Conservation (phyloP, 2,888 invertebrate genomes). For the Drosophila paracracens region DNA sequence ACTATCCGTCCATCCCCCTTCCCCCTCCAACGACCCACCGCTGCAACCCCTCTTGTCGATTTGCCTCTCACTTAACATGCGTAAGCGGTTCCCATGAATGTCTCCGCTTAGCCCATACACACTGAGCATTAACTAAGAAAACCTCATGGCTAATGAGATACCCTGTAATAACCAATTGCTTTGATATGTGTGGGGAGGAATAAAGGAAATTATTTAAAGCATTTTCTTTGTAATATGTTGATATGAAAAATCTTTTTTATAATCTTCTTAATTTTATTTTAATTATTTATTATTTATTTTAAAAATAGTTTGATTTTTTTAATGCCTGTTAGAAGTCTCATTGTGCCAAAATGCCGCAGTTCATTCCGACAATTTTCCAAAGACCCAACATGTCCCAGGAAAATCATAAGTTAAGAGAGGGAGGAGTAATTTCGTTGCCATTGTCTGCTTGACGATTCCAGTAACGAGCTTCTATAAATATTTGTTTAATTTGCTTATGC, state of each 20-base stretch:
- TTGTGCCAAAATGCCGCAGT: neutral
- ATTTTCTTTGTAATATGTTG: neutral
- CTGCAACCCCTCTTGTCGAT: slow-evolving; percentile 46
- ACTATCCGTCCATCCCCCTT: neutral
- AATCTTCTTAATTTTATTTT: neutral
- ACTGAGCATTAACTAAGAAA: slow-evolving; percentile 8
- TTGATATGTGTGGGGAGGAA: neutral
- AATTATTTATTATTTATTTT: neutral
- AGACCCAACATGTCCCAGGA: neutral
- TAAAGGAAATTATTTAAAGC: neutral
- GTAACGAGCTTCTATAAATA: slow-evolving; percentile 38
- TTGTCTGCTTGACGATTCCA: slow-evolving; percentile 63
- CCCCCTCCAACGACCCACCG: neutral
- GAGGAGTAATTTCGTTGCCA: slow-evolving; percentile 21
- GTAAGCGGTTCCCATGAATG: slow-evolving; percentile 77
- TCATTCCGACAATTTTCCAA: neutral
- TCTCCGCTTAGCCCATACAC: slow-evolving; percentile 42
- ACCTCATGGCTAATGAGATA: neutral
- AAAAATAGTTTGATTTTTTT: neutral
- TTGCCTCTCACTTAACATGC: slow-evolving; percentile 81
- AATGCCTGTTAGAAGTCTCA: neutral
- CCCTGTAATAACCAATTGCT: neutral
- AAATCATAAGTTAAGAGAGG: neutral
- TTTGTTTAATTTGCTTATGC: slow-evolving; percentile 58
- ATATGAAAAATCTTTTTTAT: neutral